Evolutionary conservation across 2,797 vertebrate species (phyloP), one percentile per base, ranked within the genome.

Genomic region (Sternotherus odoratus): DNA sequence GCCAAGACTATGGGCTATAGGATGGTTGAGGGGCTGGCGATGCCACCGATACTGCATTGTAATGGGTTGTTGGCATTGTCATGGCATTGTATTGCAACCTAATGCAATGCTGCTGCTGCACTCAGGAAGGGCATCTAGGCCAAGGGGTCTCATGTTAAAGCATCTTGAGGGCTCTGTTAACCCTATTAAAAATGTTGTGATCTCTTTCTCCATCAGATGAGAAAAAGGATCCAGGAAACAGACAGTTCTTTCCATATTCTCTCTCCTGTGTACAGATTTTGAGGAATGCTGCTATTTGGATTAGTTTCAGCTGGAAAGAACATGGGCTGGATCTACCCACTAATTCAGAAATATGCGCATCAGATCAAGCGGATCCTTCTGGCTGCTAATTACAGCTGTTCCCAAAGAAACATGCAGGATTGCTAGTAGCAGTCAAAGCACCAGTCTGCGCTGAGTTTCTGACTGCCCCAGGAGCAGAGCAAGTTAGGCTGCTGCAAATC

Each of bases 301-400:
- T 1, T 3, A 53, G 83, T 82, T 69, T 90, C 72, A 83, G 86
- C 79, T 90, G 88, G 93, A 69, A 95, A 53, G 1, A 1, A 7
- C 0, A 0, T 2, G 75, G 83, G 90, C 77, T 89, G 79, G 80
- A 39, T 24, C 30, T 51, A 85, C n/a, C 63, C 66, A 21, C 77
- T 11, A 33, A 39, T 19, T 26, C 21, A 46, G 57, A 39, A 77
- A 30, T 17, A 2, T 0, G 0, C 50, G 21, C 8, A 43, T 33
- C 0, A 0, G 26, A 79, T 82, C 11, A 0, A 79, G 56, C 86
- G 74, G 0, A 0, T 0, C 0, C 16, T 60, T 7, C 49, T 0
- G 8, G 60, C 87, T 69, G 82, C 66, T 82, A 79, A 63, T 2
- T 1, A 1, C 0, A 0, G 0, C 6, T 12, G 66, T 56, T 88